A percentile compares a stretch with the other conserved stretches of the same genome.
Conservation (phyloP, 1,140 invertebrate species). For the Leptinotarsa undecemlineata region DNA sequence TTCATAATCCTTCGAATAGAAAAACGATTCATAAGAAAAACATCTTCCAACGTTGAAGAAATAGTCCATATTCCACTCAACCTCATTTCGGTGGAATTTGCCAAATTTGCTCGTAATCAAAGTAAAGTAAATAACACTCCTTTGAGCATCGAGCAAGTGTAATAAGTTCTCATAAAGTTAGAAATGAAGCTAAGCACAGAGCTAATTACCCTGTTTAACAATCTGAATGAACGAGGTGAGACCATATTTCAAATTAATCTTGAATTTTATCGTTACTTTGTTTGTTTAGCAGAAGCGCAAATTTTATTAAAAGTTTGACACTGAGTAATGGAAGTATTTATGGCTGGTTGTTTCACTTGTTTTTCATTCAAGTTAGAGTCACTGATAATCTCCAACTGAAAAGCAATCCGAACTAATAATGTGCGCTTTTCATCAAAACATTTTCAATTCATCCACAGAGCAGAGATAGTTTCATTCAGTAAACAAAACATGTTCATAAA, state of each 20-base stretch:
- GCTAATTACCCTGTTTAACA: not conserved
- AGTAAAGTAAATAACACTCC: not conserved
- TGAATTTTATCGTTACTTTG: not conserved
- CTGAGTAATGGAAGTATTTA: too few species aligned
- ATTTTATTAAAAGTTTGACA: not conserved
- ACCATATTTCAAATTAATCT: slow-evolving; percentile 3
- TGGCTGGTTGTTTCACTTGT: too few species aligned
- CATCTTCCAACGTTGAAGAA: not conserved
- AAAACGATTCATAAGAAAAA: not conserved
- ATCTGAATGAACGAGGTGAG: slow-evolving; percentile 1
- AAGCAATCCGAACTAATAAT: too few species aligned
- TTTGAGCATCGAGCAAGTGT: not conserved
- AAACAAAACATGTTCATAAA: too few species aligned
- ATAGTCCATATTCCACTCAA: not conserved
- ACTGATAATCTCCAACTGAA: too few species aligned
- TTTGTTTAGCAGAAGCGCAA: not conserved
- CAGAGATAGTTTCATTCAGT: too few species aligned
- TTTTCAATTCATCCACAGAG: too few species aligned
- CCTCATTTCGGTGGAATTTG: not conserved
- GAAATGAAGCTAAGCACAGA: not conserved
- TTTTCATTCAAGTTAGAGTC: too few species aligned
- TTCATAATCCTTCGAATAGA: too few species aligned
- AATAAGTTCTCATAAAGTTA: not conserved
- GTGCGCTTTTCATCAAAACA: too few species aligned
- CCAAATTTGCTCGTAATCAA: not conserved